These are phyloP conservation scores for Zhengitettix transpicula DNA, from an alignment of 2,888 invertebrate genomes.

Conservation along the genomic window DNA sequence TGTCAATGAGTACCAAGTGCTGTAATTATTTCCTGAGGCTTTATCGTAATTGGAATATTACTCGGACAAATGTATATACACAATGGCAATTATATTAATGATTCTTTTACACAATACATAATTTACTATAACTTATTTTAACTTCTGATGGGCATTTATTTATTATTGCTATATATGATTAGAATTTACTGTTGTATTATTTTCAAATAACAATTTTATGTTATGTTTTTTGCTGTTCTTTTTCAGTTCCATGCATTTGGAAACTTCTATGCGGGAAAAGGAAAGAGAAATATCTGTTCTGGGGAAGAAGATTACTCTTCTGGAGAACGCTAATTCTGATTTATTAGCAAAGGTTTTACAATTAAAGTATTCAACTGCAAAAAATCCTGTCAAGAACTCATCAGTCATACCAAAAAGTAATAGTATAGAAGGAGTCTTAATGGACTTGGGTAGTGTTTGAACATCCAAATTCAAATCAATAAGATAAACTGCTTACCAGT, in stretches of 20 bases:
- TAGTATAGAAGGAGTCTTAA: conserved; percentile 12
- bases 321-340: conserved; percentile 21
- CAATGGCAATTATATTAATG: too few species aligned
- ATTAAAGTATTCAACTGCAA: conserved; percentile 16
- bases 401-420: conserved; percentile 11
- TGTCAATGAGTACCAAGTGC: too few species aligned
- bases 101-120: too few species aligned
- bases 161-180: not conserved
- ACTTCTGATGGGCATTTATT: not conserved
- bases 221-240: not conserved
- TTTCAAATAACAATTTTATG: not conserved
- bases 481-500: too few species aligned
- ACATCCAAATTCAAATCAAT: too few species aligned
- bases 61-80: too few species aligned
- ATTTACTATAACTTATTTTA: too few species aligned
- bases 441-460: conserved; percentile 9
- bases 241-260: conserved; percentile 18
- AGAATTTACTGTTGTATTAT: not conserved
- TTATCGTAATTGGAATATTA: too few species aligned
- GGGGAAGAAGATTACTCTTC: conserved; percentile 19
- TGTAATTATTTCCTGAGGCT: too few species aligned
- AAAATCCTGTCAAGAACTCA: not conserved
- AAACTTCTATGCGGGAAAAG: conserved; percentile 18
- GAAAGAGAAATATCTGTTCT: conserved; percentile 19
- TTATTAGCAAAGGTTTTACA: conserved; percentile 19